Conservation (phyloP, 2,797 vertebrate species). For the Discoglossus pictus region DNA sequence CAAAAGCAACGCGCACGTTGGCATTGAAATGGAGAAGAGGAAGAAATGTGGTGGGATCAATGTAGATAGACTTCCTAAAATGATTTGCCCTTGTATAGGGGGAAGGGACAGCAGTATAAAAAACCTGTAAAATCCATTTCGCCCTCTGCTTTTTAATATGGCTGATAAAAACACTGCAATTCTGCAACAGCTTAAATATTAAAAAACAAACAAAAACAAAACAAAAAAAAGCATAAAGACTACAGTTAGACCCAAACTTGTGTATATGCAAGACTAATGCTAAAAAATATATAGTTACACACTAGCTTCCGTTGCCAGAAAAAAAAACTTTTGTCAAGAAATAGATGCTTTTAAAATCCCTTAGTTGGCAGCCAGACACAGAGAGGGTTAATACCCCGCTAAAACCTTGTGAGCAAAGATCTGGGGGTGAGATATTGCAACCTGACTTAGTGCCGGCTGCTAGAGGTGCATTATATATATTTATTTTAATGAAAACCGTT, state of each 20-base stretch:
- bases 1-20: conserved; percentile 27
- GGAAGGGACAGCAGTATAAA: conserved; percentile 16
- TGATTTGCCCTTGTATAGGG: conserved; percentile 3
- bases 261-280: conserved; percentile 38
- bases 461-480: no score
- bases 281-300: conserved; percentile 45
- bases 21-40: conserved; percentile 9
- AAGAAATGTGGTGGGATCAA: background rate
- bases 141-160: conserved; percentile 16
- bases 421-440: background rate
- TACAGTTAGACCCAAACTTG: conserved; percentile 18
- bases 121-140: conserved; percentile 28
- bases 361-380: conserved; percentile 42
- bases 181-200: conserved; percentile 30
- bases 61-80: background rate
- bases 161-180: conserved; percentile 48
- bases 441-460: background rate
- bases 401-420: background rate
- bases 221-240: conserved; percentile 11
- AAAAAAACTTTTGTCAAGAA: conserved; percentile 14
- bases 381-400: conserved; percentile 4
- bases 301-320: conserved; percentile 16
- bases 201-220: conserved; percentile 22
- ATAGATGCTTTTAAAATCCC: conserved; percentile 22
- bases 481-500: no score